A percentile compares a stretch with the other conserved stretches of the same genome.
Conservation (phyloP, 2,797 vertebrate genomes). For the Carcharodon carcharias region DNA sequence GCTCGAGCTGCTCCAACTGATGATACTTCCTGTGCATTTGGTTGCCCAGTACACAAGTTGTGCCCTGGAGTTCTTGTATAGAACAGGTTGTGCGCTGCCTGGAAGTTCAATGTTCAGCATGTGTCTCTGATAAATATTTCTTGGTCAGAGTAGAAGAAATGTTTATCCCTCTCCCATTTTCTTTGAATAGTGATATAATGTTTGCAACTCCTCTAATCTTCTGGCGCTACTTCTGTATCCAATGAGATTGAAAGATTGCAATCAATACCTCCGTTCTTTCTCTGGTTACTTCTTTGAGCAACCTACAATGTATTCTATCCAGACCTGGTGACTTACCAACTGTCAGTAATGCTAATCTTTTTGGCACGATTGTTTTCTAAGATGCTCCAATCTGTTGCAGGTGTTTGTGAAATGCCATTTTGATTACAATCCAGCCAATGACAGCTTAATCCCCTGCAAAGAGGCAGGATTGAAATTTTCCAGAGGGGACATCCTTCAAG, state of each 20-base stretch:
- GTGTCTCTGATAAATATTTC: background rate
- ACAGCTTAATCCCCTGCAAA: conserved; percentile 95
- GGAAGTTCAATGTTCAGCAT: background rate
- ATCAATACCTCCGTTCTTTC: background rate
- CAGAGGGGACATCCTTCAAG: conserved; percentile 91
- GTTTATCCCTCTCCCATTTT: background rate
- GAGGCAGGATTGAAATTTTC: conserved; percentile 90
- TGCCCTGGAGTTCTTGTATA: too few species aligned
- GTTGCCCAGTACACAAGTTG: too few species aligned
- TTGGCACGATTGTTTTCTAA: background rate
- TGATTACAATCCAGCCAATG: conserved; percentile 87
- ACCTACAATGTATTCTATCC: background rate
- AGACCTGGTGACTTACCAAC: background rate
- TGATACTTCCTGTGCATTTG: too few species aligned
- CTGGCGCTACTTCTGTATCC: background rate
- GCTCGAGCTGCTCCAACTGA: too few species aligned
- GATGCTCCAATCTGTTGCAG: conserved; percentile 53
- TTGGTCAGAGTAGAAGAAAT: background rate
- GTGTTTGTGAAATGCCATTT: conserved; percentile 93
- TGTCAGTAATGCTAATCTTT: background rate
- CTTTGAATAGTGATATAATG: background rate
- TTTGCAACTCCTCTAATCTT: background rate
- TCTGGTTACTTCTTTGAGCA: background rate
- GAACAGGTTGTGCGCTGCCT: too few species aligned
- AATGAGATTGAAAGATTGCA: background rate